Evolutionary conservation across 2,888 invertebrate species (phyloP).

Genomic region (Meghimatium bilineatum): DNA sequence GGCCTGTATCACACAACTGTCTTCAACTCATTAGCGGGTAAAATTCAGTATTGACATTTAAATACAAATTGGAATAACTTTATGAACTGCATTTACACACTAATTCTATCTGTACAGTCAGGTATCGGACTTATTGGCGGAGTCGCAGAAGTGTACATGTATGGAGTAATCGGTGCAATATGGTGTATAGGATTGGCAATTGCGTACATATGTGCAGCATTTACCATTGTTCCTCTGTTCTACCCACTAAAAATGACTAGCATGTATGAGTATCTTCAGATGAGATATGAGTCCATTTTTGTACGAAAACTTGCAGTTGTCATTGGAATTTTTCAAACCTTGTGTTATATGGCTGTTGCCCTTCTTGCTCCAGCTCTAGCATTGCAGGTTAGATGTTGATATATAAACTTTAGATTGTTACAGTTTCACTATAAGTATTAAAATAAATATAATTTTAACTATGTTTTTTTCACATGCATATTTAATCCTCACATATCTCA

Average conservation of each 20-base stretch:
- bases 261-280: slow-evolving; percentile 60
- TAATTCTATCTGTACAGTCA: no score
- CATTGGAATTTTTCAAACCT: slow-evolving; percentile 61
- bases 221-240: slow-evolving; percentile 57
- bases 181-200: slow-evolving; percentile 49
- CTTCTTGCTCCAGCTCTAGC: slow-evolving; percentile 58
- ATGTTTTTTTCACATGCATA: no score
- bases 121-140: slow-evolving; percentile 61
- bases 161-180: slow-evolving; percentile 55
- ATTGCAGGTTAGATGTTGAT: slow-evolving; percentile 57
- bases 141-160: slow-evolving; percentile 59
- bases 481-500: no score
- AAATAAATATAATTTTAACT: no score
- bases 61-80: no score
- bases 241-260: slow-evolving; percentile 62
- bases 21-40: no score
- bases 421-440: no score
- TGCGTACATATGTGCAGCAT: slow-evolving; percentile 50
- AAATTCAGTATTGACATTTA: no score
- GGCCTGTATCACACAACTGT: no score
- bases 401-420: no score
- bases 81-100: no score
- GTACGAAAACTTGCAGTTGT: slow-evolving; percentile 55
- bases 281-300: slow-evolving; percentile 57
- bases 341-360: slow-evolving; percentile 59